These are phyloP conservation scores for Pithys albifrons DNA, from an alignment of 2,113 vertebrate genomes.

Conservation along the genomic window DNA sequence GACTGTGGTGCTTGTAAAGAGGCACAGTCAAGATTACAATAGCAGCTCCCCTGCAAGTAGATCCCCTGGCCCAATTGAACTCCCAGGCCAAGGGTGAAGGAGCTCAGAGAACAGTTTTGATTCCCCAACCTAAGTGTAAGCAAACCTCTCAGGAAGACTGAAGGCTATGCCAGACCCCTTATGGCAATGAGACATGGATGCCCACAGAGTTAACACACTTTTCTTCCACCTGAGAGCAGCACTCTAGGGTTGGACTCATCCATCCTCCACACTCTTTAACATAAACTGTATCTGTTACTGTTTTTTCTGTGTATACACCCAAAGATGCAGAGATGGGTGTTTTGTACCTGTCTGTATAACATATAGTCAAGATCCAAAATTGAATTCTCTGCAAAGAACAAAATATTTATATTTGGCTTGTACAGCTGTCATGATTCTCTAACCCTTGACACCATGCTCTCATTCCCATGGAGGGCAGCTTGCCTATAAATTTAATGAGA, in stretches of 20 bases:
- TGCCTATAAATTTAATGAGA: slow-evolving; percentile 50
- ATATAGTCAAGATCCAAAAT: neutral
- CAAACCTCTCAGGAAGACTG: neutral
- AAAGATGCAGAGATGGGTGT: neutral
- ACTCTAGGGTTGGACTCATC: neutral
- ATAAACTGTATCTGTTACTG: neutral
- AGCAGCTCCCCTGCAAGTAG: neutral
- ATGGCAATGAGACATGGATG: neutral
- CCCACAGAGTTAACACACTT: neutral
- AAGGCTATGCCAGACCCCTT: neutral
- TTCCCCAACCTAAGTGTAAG: rapidly evolving
- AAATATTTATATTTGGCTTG: slow-evolving; percentile 26
- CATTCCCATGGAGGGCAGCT: slow-evolving; percentile 4
- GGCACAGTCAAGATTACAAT: neutral
- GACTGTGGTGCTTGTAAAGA: neutral
- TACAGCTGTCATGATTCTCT: slow-evolving; percentile 4
- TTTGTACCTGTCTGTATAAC: neutral
- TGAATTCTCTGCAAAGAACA: slow-evolving; percentile 1
- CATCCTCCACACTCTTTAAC: neutral
- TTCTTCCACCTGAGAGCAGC: neutral
- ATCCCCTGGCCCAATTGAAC: neutral
- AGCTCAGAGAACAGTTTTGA: neutral
- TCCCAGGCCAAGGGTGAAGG: neutral
- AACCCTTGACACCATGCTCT: neutral
- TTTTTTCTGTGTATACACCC: neutral